phyloP scores from a whole-genome alignment of 2,113 vertebrate genomes.

The Mellivora capensis region DNA sequence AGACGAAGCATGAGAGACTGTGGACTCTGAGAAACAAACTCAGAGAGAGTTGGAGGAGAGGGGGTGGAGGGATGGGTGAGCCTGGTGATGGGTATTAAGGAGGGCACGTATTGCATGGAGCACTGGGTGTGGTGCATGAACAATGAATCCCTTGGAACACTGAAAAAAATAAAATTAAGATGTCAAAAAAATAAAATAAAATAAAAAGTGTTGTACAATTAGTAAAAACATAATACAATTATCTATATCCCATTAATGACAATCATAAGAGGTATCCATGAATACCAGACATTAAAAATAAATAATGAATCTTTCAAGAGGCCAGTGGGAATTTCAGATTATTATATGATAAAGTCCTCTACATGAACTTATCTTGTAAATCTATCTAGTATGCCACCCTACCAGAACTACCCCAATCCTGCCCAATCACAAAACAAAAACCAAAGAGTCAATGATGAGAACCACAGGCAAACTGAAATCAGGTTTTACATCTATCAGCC shows the following conservation, averaged over 20 bases:
- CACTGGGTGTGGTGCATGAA: too few relatives aligned
- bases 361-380: not conserved
- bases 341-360: not conserved
- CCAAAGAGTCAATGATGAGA: not conserved
- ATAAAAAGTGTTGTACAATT: not conserved
- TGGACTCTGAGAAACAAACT: too few relatives aligned
- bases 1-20: too few relatives aligned
- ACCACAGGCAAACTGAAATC: not conserved
- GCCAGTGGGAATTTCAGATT: not conserved
- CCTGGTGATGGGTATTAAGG: too few relatives aligned
- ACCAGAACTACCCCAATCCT: not conserved
- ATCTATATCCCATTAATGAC: not conserved
- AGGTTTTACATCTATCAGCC: not conserved
- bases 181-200: not conserved
- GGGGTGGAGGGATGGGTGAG: too few relatives aligned
- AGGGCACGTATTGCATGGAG: too few relatives aligned
- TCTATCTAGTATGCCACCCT: not conserved
- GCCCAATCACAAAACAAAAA: not conserved
- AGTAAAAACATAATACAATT: not conserved
- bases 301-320: not conserved
- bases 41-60: too few relatives aligned
- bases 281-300: not conserved
- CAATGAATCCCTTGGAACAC: too few relatives aligned
- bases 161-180: too few relatives aligned
- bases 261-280: not conserved